A percentile compares a stretch with the other conserved stretches of the same genome.
Conservation (phyloP, 2,888 invertebrate genomes). For the Euzophera pinguis region DNA sequence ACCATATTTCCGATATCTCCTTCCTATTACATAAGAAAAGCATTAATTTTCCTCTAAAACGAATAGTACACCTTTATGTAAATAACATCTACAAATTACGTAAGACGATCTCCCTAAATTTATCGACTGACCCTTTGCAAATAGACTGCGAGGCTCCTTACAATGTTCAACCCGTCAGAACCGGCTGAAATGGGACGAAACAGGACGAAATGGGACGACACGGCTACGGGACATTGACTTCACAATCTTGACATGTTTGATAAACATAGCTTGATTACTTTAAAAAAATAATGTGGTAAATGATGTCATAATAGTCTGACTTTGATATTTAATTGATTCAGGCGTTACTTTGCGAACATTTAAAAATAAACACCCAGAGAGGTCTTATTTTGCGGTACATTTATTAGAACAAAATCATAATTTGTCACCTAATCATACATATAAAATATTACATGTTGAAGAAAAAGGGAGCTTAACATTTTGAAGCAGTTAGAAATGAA, state of each 20-base stretch:
- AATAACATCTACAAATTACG: slow-evolving; percentile 1
- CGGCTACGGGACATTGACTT: neutral
- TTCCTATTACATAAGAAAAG: neutral
- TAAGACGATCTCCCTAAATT: neutral
- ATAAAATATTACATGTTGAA: too few relatives aligned
- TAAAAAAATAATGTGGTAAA: too few relatives aligned
- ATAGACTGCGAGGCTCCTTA: neutral
- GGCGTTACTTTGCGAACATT: too few relatives aligned
- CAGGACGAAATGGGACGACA: slow-evolving; percentile 1
- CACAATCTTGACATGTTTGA: neutral
- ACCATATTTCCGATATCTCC: neutral
- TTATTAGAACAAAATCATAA: too few relatives aligned
- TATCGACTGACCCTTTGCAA: slow-evolving; percentile 6
- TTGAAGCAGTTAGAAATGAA: too few relatives aligned
- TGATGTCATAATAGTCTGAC: too few relatives aligned
- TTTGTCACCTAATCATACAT: too few relatives aligned
- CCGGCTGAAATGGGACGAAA: neutral
- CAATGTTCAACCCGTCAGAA: neutral
- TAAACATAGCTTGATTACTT: neutral
- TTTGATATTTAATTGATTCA: too few relatives aligned
- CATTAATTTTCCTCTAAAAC: neutral
- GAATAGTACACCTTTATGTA: slow-evolving; percentile 4
- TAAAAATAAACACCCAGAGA: too few relatives aligned
- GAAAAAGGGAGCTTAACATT: too few relatives aligned
- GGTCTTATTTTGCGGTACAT: too few relatives aligned